Evolutionary conservation across 2,113 vertebrate species (phyloP).

Genomic region (Trogon surrucura): DNA sequence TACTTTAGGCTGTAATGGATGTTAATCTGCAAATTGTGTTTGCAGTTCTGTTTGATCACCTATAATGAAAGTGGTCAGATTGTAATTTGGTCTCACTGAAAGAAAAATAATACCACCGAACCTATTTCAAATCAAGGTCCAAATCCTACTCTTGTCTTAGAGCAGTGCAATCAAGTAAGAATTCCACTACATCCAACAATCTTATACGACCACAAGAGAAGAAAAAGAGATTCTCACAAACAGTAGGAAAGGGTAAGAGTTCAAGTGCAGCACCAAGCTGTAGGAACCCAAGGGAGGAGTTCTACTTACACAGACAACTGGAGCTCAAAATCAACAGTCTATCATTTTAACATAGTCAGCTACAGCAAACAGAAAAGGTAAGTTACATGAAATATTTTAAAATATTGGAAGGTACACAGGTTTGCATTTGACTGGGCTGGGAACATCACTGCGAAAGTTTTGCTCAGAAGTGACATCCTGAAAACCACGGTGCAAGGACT

Average conservation of each 20-base stretch:
- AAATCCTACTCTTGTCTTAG: not conserved
- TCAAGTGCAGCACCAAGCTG: not conserved
- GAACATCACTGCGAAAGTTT: not conserved
- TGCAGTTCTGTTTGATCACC: constrained; percentile 59
- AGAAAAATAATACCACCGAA: not conserved
- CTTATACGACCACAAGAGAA: not conserved
- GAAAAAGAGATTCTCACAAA: not conserved
- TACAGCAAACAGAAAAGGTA: not conserved
- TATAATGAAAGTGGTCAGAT: constrained; percentile 54
- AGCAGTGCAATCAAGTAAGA: not conserved
- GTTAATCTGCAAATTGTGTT: constrained; percentile 67
- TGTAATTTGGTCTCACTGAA: constrained; percentile 24
- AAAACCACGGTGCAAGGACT: not conserved
- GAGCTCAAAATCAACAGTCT: not conserved
- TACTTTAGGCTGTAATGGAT: constrained; percentile 56
- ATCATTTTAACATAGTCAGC: not conserved
- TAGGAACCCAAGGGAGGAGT: not conserved
- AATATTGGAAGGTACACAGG: accelerated
- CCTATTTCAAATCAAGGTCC: not conserved
- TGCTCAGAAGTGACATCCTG: not conserved
- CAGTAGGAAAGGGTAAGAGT: not conserved
- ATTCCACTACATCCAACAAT: not conserved
- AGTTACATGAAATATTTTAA: not conserved
- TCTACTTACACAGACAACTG: not conserved
- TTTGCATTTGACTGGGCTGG: not conserved